Conservation (phyloP, 2,888 invertebrate species). For the Ornithoptera alexandrae region DNA sequence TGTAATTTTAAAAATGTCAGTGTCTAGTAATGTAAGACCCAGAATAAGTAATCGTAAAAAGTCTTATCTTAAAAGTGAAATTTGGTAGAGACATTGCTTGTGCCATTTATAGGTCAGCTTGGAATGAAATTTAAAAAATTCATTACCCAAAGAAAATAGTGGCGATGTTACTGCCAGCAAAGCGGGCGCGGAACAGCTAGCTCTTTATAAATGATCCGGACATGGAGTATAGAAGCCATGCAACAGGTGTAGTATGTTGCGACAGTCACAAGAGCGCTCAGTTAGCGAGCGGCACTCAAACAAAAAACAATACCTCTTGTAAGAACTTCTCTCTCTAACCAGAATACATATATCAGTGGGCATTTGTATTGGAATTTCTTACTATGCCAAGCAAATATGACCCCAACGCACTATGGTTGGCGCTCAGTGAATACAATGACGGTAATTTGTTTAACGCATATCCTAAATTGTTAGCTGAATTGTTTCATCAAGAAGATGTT, state of each 20-base stretch:
- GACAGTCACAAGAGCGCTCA: conserved; percentile 40
- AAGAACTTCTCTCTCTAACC: neutral
- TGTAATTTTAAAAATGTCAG: no score
- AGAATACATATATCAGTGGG: neutral
- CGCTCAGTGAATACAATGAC: conserved; percentile 77
- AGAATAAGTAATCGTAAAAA: no score
- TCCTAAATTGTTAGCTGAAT: conserved; percentile 82
- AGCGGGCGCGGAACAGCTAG: no score
- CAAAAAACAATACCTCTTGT: conserved; percentile 39
- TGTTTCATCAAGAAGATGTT: conserved; percentile 76
- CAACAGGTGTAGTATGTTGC: conserved; percentile 46
- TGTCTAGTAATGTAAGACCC: no score
- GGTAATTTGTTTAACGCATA: conserved; percentile 83
- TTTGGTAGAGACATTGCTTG: no score
- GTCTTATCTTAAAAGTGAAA: no score
- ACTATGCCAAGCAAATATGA: conserved; percentile 61
- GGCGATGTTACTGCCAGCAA: no score
- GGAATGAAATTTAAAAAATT: no score
- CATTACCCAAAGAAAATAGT: no score
- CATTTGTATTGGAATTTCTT: conserved; percentile 2
- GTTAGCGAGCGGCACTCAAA: conserved; percentile 51
- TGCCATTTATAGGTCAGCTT: no score
- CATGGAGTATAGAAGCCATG: conserved; percentile 11
- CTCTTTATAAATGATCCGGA: neutral
- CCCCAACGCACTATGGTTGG: conserved; percentile 74